Base-by-base conservation (phyloP, 1,140 invertebrate genomes). In the Chionoecetes opilio region DNA sequence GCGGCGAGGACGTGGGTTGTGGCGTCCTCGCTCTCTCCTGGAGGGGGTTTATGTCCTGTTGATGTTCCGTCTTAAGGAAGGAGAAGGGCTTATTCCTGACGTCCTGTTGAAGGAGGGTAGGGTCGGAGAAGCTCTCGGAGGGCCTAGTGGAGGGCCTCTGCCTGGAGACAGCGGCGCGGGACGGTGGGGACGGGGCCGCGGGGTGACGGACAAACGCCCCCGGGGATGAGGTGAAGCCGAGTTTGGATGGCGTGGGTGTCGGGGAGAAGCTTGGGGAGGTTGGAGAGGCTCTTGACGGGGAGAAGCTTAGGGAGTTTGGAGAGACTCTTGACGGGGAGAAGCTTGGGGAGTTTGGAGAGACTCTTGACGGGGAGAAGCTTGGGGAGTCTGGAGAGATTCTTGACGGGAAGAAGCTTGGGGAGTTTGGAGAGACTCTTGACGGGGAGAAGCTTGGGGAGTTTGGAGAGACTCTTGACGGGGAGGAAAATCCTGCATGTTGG, bases 241-340 rank as follows among this genome's bases (percentile, higher is more conserved):
- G 21, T 11, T 53, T 34, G 32, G 89, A 91, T 3, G 89, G 89
- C 9, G 89, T 34, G 9, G 46, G 46, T 9, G 89, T 91, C 41
- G 89, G 29, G 46, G 89, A 75, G 46, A 91, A 91, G 31, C 89
- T 91, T 6, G 89, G 31, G 35, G 21, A 21, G 21, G 89, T 63
- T 91, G 89, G 38, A 9, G 88, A 90, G 38, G n/a, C 32, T 14
- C 53, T 32, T 3, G 8, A 5, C 6, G 88, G 46, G 21, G 26
- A 6, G 38, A 89, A 89, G 31, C 89, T 91, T 6, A 53, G 31
- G 35, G 21, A 21, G 21, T 46, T 63, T 91, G 89, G 38, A 9
- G 88, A 90, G 38, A 31, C 32, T 14, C 53, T 32, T 9, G 89
- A 75, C 41, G 89, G 29, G 46, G 89, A 75, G 46, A 91, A 91